Conservation (phyloP, 2,888 invertebrate genomes). For the Macaria liturata region DNA sequence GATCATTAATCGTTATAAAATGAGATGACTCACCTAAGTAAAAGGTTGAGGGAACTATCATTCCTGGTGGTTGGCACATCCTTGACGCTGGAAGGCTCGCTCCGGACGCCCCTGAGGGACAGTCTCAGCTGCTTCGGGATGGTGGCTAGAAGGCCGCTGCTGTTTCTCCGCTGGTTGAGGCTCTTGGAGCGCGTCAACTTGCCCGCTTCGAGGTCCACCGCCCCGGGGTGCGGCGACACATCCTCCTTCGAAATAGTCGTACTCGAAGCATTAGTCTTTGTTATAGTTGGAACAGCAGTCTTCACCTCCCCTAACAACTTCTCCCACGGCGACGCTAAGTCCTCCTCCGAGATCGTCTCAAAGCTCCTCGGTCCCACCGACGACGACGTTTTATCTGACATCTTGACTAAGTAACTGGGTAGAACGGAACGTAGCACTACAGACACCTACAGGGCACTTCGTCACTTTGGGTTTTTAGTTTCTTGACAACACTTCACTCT, state of each 20-base stretch:
- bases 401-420: slow-evolving; percentile 47
- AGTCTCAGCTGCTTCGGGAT: slow-evolving; percentile 79
- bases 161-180: slow-evolving; percentile 75
- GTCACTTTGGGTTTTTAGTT: slow-evolving; percentile 83
- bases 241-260: slow-evolving; percentile 66
- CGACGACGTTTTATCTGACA: slow-evolving; percentile 79
- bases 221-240: slow-evolving; percentile 57
- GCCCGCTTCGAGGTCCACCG: slow-evolving; percentile 64
- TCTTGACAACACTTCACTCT: slow-evolving; percentile 83
- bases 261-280: slow-evolving; percentile 74
- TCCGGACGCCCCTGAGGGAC: slow-evolving; percentile 77
- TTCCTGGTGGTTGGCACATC: slow-evolving; percentile 76
- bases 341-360: slow-evolving; percentile 80
- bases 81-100: slow-evolving; percentile 78
- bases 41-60: slow-evolving; percentile 77
- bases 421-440: slow-evolving; percentile 74
- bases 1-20: not conserved
- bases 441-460: slow-evolving; percentile 79
- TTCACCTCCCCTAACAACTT: slow-evolving; percentile 75
- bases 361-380: slow-evolving; percentile 78
- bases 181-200: slow-evolving; percentile 76
- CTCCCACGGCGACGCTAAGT: slow-evolving; percentile 76
- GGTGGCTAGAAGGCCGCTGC: slow-evolving; percentile 79
- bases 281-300: slow-evolving; percentile 73
- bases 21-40: slow-evolving; percentile 67